A percentile compares a stretch with the other conserved stretches of the same genome.
Evolutionary conservation across 2,113 vertebrate species (phyloP).

Genomic region (Eudorcas thomsonii): DNA sequence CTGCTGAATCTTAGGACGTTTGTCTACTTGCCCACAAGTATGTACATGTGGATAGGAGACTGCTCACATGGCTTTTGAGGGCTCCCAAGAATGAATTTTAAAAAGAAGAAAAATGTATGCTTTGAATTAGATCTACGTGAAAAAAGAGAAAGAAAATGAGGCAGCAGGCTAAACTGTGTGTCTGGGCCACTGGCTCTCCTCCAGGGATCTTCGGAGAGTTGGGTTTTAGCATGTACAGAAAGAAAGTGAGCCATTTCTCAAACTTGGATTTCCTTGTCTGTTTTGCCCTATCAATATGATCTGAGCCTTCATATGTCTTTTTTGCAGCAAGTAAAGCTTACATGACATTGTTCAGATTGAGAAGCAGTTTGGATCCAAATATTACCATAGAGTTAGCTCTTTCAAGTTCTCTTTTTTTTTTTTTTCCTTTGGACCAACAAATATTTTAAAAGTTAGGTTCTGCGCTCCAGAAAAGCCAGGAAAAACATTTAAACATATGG

Average conservation of each 20-base stretch:
- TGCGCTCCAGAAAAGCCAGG: conserved; percentile 56
- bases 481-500: conserved; percentile 56
- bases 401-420: neutral
- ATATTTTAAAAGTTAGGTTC: conserved; percentile 58
- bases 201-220: neutral
- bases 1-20: neutral
- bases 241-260: neutral
- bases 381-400: neutral
- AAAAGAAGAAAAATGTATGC: conserved; percentile 55
- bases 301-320: neutral
- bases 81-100: conserved; percentile 52
- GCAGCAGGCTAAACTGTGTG: neutral
- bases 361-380: neutral
- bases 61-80: conserved; percentile 29
- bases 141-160: neutral
- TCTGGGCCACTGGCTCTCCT: conserved; percentile 5
- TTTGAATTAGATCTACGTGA: conserved; percentile 47
- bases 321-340: neutral
- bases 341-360: fast-evolving
- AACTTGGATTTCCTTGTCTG: neutral
- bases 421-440: conserved; percentile 43
- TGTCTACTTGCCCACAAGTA: conserved; percentile 43
- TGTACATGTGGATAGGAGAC: conserved; percentile 12
- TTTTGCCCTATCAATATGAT: neutral
- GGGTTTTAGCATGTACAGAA: neutral